Percentiles rank a stretch among this genome's conserved stretches.
These are phyloP conservation scores for Ennomos erosarius DNA, from an alignment of 2,888 invertebrate species.

Conservation along the genomic window DNA sequence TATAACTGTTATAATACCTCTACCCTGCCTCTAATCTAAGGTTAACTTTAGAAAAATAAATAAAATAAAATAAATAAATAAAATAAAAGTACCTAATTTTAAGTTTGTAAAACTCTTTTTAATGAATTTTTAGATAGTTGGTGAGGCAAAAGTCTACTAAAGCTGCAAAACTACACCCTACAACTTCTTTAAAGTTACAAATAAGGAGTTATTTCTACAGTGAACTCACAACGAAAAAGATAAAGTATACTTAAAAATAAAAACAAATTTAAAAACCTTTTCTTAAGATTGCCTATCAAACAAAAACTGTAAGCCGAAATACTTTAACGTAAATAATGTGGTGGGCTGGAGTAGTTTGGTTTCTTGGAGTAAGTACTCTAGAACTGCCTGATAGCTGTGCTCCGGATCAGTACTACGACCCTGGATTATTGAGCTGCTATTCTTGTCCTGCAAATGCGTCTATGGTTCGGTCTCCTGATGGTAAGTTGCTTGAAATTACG, in stretches of 20 bases:
- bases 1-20: too few relatives aligned
- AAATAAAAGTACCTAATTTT: too few relatives aligned
- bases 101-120: too few relatives aligned
- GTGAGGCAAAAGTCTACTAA: too few relatives aligned
- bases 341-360: conserved; percentile 1
- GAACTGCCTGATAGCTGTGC: conserved; percentile 58
- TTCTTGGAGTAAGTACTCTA: conserved; percentile 41
- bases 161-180: too few relatives aligned
- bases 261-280: neutral
- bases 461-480: conserved; percentile 63
- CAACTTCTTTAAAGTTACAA: too few relatives aligned
- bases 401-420: conserved; percentile 64
- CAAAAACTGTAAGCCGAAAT: neutral
- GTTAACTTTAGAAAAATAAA: too few relatives aligned
- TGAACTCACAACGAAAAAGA: neutral
- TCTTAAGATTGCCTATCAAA: too few relatives aligned
- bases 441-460: conserved; percentile 66
- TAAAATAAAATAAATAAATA: too few relatives aligned
- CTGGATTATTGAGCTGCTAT: conserved; percentile 60
- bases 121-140: too few relatives aligned
- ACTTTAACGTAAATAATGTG: conserved; percentile 2
- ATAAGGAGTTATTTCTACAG: too few relatives aligned
- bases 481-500: conserved; percentile 51
- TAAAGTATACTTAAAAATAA: neutral
- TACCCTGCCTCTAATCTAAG: too few relatives aligned